Evolutionary conservation across 1,140 invertebrate species (phyloP), one percentile per base, ranked within the genome.

Genomic region (Papilio dardanus): DNA sequence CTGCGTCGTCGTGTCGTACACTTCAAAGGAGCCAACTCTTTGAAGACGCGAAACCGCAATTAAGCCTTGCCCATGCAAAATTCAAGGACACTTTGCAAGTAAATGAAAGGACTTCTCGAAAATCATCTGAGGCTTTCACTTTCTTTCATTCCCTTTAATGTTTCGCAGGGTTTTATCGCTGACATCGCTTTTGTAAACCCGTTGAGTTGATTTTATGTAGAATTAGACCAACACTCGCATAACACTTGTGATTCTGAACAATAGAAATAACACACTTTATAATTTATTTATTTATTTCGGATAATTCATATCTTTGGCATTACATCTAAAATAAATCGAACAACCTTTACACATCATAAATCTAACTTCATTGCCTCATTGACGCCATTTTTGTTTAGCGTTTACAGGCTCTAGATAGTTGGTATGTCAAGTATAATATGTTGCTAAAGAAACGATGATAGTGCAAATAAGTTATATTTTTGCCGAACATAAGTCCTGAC

Each of bases 1-100:
- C 76, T 71, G 21, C 54, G 40, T 16, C 42, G 42, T 16, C 42
- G 42, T 16, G 54, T 33, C 50, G 30, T 65, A 19, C 46, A 74
- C 71, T 74, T 89, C 88, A 88, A 91, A 90, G 83, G 83, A 83
- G 71, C 78, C 86, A 91, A 92, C 88, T 90, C 90, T 92, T 92
- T 92, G 88, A 90, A 91, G 88, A 83, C 81, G 83, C 81, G 77
- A 86, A 89, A 88, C 88, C 86, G 88, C 88, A 91, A 91, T 92
- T 91, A 89, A 90, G 88, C 86, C 85, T 89, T 87, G 81, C 88
- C 86, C 81, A 86, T 81, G 86, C 71, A 85, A 87, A 89, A 86
- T 87, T 87, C 86, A 92, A 91, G 90, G 88, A 89, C 86, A 86
- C 84, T 87, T 87, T 82, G 79, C 77, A 77, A 75, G 65, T 67